Base-by-base conservation (phyloP, 2,797 vertebrate genomes). In the Margarornis squamiger region DNA sequence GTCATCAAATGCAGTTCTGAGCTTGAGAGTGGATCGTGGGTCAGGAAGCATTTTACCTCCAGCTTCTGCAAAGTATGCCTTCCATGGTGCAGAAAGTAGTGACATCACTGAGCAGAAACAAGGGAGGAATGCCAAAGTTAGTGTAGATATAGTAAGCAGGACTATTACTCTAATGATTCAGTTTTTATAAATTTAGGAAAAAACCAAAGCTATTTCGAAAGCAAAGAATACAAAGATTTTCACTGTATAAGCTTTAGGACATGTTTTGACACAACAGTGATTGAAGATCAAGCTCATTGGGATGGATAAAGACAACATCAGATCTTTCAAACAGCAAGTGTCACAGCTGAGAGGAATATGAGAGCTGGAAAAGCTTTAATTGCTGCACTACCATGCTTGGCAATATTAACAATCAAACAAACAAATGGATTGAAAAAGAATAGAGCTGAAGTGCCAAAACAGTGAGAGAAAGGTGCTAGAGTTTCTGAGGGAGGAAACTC, bases 1-100 rank as follows among this genome's bases (percentile, higher is more conserved):
- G 29, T 30, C 15, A 15, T 55, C 38, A 52, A 49, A 39, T 26
- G 26, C 21, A 48, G 62, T 78, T 91, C 49, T 49, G 49, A 68
- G 30, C 0, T 0, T 38, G 21, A 57, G 22, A 83, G n/a, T 17
- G 66, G 62, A 71, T 46, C 34, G 32, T 2, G 1, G 20, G 36
- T 51, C 30, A 84, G 29, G 49, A 67, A 63, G 30, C 14, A 20
- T 59, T 49, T 49, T 39, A 39, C 48, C 27, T 32, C 29, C 43
- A 54, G 11, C 17, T 58, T 61, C 71, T 22, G 21, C n/a, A 72
- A 27, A 55, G 29, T 15, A 7, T 54, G 46, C 21, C 51, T 90
- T 65, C 0, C 3, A 45, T 48, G 19, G 13, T 58, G 41, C 5
- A 39, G 36, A 67, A 65, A 23, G 23, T 14, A 68, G 19, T 61